Evolutionary conservation across 2,113 vertebrate genomes (phyloP), one percentile per base, ranked within the genome.

Genomic region (Stercorarius parasiticus): DNA sequence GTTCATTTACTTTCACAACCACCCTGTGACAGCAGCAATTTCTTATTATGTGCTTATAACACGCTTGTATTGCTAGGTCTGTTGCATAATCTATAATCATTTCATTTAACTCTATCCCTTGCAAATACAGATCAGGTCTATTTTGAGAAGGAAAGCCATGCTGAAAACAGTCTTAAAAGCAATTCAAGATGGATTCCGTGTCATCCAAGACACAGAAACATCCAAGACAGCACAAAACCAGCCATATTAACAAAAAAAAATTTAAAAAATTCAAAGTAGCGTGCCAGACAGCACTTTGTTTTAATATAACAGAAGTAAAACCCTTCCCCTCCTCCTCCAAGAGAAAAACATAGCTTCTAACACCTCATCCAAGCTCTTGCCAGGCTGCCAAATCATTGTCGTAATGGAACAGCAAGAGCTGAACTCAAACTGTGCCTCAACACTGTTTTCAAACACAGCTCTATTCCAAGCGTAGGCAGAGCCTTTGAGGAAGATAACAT

Each of bases 381-480:
- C 73, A 91, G 73, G 69, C 83, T 92, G 82, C 80, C 85, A 95
- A 92, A 95, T 71, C 72, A 23, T 53, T 93, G 79, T 73, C 45
- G 4, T 62, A 85, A 77, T 27, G n/a, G 58, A 96, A 80, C 82
- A 95, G 80, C 77, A 34, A 82, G 73, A 91, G 52, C 65, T 79
- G 52, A 84, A 26, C 70, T 91, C 94, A 91, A 92, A 72, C 83
- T 91, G 88, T 89, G 94, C 58, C 61, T 95, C 84, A 83, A 56
- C 47, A 67, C 32, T 59, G 13, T 36, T 87, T 92, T 76, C 86
- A 92, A 83, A 84, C 56, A 78, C 61, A 89, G 61, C 40, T 77
- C 64, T 72, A 9, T 74, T 92, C 65, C 65, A 78, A 76, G 52
- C 5, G 1, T 43, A 91, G 34, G 52, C 61, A 84, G 65, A 91